These are phyloP conservation scores for Chelonus formosanus DNA, from an alignment of 2,888 invertebrate species.

Conservation along the genomic window DNA sequence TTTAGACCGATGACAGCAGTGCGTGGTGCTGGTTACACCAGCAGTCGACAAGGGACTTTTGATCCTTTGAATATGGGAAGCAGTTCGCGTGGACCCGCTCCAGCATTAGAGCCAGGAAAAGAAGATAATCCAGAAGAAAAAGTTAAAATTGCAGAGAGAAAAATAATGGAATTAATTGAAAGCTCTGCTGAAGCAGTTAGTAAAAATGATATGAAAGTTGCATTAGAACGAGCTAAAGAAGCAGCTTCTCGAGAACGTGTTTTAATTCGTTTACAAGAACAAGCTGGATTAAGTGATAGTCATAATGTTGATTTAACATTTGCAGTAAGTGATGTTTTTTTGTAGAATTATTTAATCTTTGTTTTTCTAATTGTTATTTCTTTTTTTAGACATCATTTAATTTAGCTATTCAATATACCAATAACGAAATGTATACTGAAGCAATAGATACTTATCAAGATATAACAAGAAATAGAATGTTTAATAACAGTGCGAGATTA, in stretches of 20 bases:
- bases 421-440: conserved; percentile 94
- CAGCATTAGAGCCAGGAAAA: conserved; percentile 75
- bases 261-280: conserved; percentile 89
- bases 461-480: conserved; percentile 92
- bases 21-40: conserved; percentile 94
- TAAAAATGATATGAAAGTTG: conserved; percentile 71
- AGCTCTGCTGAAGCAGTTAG: conserved; percentile 82
- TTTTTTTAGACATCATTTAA: conserved; percentile 86
- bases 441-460: conserved; percentile 95
- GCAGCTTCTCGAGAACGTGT: conserved; percentile 93
- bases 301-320: conserved; percentile 96
- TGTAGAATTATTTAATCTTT: neutral
- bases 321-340: conserved; percentile 70
- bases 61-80: conserved; percentile 78
- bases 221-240: conserved; percentile 94
- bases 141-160: conserved; percentile 85
- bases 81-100: conserved; percentile 67
- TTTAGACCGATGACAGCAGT: conserved; percentile 95
- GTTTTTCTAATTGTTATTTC: neutral
- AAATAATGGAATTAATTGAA: conserved; percentile 89
- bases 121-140: conserved; percentile 92
- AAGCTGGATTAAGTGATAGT: conserved; percentile 86
- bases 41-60: conserved; percentile 74
- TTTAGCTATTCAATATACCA: conserved; percentile 92
- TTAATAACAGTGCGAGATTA: conserved; percentile 90